phyloP scores from a whole-genome alignment of 2,888 invertebrate species.

The Marronus borbonicus region DNA sequence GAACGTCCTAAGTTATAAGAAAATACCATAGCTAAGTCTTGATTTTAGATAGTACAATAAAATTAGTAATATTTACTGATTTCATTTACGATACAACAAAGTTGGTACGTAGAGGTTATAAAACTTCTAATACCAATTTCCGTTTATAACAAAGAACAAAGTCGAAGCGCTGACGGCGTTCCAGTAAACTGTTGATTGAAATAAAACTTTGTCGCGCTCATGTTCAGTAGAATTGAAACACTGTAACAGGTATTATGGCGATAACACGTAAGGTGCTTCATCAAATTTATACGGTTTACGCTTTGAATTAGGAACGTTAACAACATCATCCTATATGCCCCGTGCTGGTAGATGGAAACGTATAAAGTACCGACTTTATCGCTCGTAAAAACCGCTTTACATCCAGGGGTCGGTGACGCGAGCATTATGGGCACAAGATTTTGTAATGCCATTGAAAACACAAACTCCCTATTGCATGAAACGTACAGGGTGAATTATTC shows the following conservation, averaged over 20 bases:
- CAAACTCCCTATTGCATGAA: too few relatives aligned
- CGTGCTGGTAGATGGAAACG: background rate
- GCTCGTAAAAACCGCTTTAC: conserved; percentile 1
- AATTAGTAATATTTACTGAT: too few relatives aligned
- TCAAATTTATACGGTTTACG: conserved; percentile 9
- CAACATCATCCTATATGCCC: background rate
- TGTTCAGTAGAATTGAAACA: conserved; percentile 9
- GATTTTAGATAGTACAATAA: too few relatives aligned
- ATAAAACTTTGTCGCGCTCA: conserved; percentile 8
- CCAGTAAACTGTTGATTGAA: conserved; percentile 7
- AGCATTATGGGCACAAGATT: background rate
- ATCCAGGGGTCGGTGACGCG: background rate
- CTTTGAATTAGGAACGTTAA: background rate
- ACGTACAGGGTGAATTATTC: too few relatives aligned
- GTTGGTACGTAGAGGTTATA: background rate
- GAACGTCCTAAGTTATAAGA: too few relatives aligned
- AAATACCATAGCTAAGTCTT: too few relatives aligned
- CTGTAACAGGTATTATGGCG: conserved; percentile 8
- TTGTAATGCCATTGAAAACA: background rate
- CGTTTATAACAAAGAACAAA: background rate
- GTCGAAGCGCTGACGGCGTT: background rate
- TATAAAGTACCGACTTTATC: conserved; percentile 6
- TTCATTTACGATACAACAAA: too few relatives aligned
- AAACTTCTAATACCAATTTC: background rate
- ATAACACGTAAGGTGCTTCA: background rate